Evolutionary conservation across 2,888 invertebrate species (phyloP), one percentile per base, ranked within the genome.

Genomic region (Hylaea fasciaria): DNA sequence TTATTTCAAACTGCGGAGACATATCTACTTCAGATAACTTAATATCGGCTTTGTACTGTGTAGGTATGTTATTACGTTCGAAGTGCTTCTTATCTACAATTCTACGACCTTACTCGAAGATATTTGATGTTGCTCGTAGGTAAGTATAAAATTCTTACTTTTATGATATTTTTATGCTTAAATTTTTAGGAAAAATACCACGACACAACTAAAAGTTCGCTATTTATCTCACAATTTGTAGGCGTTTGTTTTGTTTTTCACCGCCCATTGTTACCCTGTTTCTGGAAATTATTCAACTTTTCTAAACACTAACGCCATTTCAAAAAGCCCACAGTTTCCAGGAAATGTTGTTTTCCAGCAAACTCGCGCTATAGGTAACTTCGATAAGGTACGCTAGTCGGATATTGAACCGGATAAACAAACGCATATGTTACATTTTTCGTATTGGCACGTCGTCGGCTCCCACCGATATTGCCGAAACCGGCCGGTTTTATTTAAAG

Each of bases 401-500:
- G 59, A 62, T 67, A 64, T 65, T 64, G 64, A 52, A 62, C 46
- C 35, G 61, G 47, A 58, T 53, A 60, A 62, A 70, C 66, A 70
- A 68, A 68, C 59, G 59, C 47, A 48, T 54, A 51, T 55, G 60
- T 55, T 62, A 57, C 55, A 46, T 62, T 68, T 64, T 68, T 65
- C 55, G 53, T 68, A 52, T 68, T 65, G 56, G 57, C 60, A 46
- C 56, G 65, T 68, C 66, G 66, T 63, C 64, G 61, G 57, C 58
- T 55, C 63, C 45, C 55, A 14, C 48, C 48, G 52, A 68, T 64
- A 64, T 65, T 61, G 62, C 57, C 57, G 49, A 56, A 67, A 48
- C 57, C 55, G 40, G 41, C 55, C 50, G 61, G 61, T 64, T 70
- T 65, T 68, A 66, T 66, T 69, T 68, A 70, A 69, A 63, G 49